Evolutionary conservation across 2,888 invertebrate genomes (phyloP), one percentile per base, ranked within the genome.

Genomic region (Meteorus colon): DNA sequence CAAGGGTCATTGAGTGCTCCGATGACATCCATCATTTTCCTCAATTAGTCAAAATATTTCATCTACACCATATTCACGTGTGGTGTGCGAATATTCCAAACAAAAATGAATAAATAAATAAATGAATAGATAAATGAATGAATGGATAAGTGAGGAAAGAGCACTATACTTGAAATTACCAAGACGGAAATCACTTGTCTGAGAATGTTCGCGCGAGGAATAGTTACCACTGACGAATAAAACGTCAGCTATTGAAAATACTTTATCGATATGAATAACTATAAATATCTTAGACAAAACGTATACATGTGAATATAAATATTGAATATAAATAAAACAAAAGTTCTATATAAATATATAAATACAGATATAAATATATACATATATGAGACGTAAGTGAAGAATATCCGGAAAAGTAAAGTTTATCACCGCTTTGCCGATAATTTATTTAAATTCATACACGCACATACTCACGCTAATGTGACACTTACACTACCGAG

Each of bases 351-450:
- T 78, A 74, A 77, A 82, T 81, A 82, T 84, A 86, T 84, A 85
- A 83, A 86, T 85, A 85, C 82, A 84, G 75, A 82, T 81, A 77
- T 81, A 81, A 81, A 82, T 78, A 80, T 81, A 80, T 81, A 82
- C 78, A 84, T 41, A 41, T 78, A 83, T 82, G 83, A 84, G 66
- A 75, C 78, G 79, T 55, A 60, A 24, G 51, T 51, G 45, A 67
- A 67, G 45, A 66, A 12, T 41, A 81, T 77, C 79, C 85, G 83
- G 84, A 80, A 83, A 84, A 82, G 83, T 81, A 80, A 72, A 86
- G 85, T 87, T 89, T 89, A 89, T 88, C 88, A 89, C 87, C 83
- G 84, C 86, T 88, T 89, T 87, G 84, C 86, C 88, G 87, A 88
- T 89, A 89, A 88, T 89, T 89, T 89, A 89, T 89, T 88, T 88